Conservation (phyloP, 2,797 vertebrate species). For the Falco cherrug region DNA sequence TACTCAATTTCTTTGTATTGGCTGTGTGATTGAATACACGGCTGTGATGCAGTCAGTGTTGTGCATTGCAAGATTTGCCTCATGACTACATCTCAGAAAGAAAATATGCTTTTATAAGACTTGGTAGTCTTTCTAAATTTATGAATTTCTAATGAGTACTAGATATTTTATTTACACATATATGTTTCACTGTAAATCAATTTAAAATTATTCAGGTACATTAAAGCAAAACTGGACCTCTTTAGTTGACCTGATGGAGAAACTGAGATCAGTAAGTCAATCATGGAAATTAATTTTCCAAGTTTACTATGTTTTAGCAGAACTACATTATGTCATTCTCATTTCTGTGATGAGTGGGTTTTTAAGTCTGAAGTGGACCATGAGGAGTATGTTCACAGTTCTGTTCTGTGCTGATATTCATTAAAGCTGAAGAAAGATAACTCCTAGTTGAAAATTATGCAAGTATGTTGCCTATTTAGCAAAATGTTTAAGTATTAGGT, state of each 20-base stretch:
- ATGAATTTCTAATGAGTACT: background rate
- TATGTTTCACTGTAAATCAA: background rate
- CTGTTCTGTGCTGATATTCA: background rate
- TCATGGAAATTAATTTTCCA: background rate
- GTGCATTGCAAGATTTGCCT: background rate
- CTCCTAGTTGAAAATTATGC: background rate
- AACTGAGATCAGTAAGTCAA: background rate
- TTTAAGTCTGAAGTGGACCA: background rate
- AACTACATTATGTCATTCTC: background rate
- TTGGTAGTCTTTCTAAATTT: background rate
- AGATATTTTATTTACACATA: background rate
- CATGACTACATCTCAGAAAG: background rate
- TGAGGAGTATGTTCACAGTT: background rate
- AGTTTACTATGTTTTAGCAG: background rate
- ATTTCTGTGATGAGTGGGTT: background rate
- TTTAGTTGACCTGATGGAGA: background rate
- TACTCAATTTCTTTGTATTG: background rate
- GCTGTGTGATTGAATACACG: background rate
- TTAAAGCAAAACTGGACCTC: background rate
- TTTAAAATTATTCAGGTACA: background rate
- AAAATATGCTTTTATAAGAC: background rate
- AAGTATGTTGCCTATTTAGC: background rate
- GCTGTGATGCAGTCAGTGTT: background rate
- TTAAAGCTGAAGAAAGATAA: background rate
- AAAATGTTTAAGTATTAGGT: background rate